These are phyloP conservation scores for Brachystomella parvula DNA, from an alignment of 1,140 invertebrate genomes.

Conservation along the genomic window DNA sequence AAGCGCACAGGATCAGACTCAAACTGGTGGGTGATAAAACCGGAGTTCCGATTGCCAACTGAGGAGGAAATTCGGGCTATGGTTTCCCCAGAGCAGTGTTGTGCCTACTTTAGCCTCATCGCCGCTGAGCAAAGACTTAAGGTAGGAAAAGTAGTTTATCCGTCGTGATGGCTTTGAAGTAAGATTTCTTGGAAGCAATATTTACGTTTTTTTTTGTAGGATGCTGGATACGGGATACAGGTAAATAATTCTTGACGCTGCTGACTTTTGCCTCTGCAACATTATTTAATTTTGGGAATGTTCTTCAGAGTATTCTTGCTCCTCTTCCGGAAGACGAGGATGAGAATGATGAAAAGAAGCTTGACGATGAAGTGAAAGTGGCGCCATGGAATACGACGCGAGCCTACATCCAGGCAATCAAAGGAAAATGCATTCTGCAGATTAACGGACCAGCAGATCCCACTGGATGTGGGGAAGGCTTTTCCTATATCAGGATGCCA, in stretches of 20 bases:
- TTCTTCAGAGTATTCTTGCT: neutral
- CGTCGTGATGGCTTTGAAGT: neutral
- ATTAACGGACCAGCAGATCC: constrained; percentile 45
- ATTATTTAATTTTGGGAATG: no score
- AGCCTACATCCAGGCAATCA: constrained; percentile 56
- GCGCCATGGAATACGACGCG: constrained; percentile 63
- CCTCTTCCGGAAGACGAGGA: constrained; percentile 56
- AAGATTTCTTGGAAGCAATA: constrained; percentile 5
- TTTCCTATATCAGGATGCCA: constrained; percentile 58
- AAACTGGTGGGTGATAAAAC: constrained; percentile 53
- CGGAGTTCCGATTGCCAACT: constrained; percentile 53
- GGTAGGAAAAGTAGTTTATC: constrained; percentile 21
- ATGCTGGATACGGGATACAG: constrained; percentile 61
- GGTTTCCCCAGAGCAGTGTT: constrained; percentile 61
- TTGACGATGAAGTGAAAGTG: constrained; percentile 58
- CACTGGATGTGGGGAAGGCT: constrained; percentile 59
- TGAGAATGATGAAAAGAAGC: constrained; percentile 54
- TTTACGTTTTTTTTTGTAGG: constrained; percentile 40
- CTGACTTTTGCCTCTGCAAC: no score
- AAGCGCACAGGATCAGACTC: constrained; percentile 49
- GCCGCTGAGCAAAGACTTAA: constrained; percentile 55
- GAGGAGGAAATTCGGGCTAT: constrained; percentile 59
- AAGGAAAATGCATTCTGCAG: constrained; percentile 56
- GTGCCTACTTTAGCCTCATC: constrained; percentile 57
- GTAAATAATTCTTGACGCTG: constrained; percentile 53